Percentiles rank a stretch among this genome's conserved stretches.
These are phyloP conservation scores for Adoxophyes honmai DNA, from an alignment of 1,140 invertebrate genomes.

Conservation along the genomic window DNA sequence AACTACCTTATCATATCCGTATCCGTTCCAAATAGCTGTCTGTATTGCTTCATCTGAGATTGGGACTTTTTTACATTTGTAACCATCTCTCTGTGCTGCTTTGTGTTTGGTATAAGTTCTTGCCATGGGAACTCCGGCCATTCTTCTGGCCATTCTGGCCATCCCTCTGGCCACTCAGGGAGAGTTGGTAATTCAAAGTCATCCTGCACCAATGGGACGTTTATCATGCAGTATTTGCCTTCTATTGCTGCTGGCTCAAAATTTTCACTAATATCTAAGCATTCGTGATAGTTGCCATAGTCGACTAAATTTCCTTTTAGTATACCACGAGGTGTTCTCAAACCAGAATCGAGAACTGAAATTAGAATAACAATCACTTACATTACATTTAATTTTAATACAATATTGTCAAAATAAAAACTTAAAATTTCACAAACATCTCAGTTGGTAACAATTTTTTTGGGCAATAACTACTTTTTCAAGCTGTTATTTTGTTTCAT, in stretches of 20 bases:
- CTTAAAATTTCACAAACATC: too few species aligned
- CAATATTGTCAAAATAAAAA: too few species aligned
- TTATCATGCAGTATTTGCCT: slow-evolving; percentile 40
- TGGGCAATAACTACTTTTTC: too few species aligned
- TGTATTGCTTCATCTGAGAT: not conserved
- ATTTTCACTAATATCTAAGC: slow-evolving; percentile 17
- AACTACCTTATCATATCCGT: not conserved
- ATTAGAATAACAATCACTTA: slow-evolving; percentile 12
- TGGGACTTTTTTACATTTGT: not conserved
- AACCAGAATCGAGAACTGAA: slow-evolving; percentile 38
- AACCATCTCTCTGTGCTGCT: not conserved
- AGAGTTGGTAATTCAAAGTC: slow-evolving; percentile 12
- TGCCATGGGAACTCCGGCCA: slow-evolving; percentile 14
- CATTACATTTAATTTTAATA: too few species aligned
- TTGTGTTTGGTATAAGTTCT: slow-evolving; percentile 7
- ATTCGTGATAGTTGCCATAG: slow-evolving; percentile 31
- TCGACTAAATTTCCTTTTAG: slow-evolving; percentile 37
- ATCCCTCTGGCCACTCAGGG: slow-evolving; percentile 7
- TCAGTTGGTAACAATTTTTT: too few species aligned
- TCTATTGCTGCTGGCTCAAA: slow-evolving; percentile 17
- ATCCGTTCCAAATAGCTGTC: not conserved
- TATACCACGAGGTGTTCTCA: slow-evolving; percentile 40
- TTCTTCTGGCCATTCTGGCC: not conserved
- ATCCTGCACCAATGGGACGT: slow-evolving; percentile 28
- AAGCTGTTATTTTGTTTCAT: too few species aligned